A percentile compares a stretch with the other conserved stretches of the same genome.
Evolutionary conservation across 2,113 vertebrate genomes (phyloP).

Genomic region (Dipodomys merriami): DNA sequence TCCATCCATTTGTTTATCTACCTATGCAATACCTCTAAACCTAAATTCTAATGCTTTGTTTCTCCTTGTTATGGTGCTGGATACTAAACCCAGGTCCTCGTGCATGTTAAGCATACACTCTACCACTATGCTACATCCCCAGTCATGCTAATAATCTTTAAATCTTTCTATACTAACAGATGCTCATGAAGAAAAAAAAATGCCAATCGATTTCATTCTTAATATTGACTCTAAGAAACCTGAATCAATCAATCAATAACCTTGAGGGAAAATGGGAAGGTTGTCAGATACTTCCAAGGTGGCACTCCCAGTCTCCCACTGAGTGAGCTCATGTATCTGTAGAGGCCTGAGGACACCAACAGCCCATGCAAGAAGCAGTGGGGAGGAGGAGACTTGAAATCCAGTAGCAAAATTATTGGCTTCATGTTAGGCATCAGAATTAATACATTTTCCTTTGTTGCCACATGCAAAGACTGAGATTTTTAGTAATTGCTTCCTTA

Average conservation of each 20-base stretch:
- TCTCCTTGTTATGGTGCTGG: background rate
- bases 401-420: background rate
- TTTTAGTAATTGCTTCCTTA: slow-evolving; percentile 76
- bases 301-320: background rate
- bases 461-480: slow-evolving; percentile 48
- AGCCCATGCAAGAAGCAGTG: background rate
- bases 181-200: background rate
- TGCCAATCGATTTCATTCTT: background rate
- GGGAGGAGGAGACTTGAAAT: slow-evolving; percentile 18
- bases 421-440: slow-evolving; percentile 24
- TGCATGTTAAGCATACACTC: background rate
- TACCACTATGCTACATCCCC: background rate
- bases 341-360: slow-evolving; percentile 9
- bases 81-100: background rate
- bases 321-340: background rate
- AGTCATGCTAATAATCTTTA: background rate
- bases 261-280: background rate
- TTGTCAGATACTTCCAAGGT: background rate
- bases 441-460: slow-evolving; percentile 55
- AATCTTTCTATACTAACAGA: background rate
- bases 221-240: slow-evolving; percentile 35
- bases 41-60: background rate
- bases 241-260: background rate
- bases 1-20: background rate
- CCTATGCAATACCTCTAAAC: background rate